phyloP scores from a whole-genome alignment of 2,113 vertebrate species.

The Thunnus thynnus region DNA sequence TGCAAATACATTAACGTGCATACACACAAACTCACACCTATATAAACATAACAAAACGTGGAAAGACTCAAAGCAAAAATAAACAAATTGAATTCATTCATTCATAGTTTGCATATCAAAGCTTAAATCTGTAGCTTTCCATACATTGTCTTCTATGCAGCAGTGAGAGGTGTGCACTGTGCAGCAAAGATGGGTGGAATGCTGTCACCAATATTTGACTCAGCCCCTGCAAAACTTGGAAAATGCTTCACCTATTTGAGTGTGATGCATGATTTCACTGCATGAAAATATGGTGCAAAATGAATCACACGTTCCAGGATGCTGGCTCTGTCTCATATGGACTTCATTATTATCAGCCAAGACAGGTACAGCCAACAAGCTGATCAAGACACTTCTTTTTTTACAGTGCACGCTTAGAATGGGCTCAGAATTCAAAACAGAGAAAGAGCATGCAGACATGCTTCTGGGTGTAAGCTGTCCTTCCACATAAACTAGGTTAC shows the following conservation, averaged over 20 bases:
- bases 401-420: constrained; percentile 50
- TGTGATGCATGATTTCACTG: neutral
- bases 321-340: neutral
- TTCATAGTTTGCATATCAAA: no score
- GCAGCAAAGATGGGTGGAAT: neutral
- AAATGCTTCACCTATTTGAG: neutral
- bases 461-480: constrained; percentile 31
- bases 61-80: neutral
- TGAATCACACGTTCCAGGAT: neutral
- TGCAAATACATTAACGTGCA: neutral
- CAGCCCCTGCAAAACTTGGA: neutral
- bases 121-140: no score
- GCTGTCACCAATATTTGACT: neutral
- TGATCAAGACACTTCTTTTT: neutral
- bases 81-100: neutral
- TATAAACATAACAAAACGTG: neutral
- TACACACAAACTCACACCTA: neutral
- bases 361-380: neutral
- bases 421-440: constrained; percentile 68
- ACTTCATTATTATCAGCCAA: neutral
- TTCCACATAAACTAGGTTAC: constrained; percentile 23
- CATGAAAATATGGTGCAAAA: neutral
- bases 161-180: neutral
- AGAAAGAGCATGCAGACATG: constrained; percentile 46
- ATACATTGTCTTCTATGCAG: neutral